phyloP scores from a whole-genome alignment of 2,797 vertebrate species.

The Bovichtus variegatus region DNA sequence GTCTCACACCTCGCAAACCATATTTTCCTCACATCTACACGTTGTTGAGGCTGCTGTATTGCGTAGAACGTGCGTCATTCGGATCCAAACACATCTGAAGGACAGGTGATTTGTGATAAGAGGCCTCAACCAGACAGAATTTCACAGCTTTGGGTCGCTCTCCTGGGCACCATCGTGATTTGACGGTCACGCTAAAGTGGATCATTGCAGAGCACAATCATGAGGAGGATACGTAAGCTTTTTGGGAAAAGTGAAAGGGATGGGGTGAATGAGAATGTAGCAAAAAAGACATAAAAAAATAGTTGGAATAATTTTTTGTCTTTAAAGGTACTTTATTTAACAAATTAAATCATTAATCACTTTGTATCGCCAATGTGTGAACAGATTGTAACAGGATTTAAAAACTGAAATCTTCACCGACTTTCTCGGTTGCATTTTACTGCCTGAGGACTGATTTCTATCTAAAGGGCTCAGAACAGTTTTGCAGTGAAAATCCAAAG shows the following conservation, averaged over 20 bases:
- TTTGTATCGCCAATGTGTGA: background rate
- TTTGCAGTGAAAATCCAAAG: background rate
- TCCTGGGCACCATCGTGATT: slow-evolving; percentile 54
- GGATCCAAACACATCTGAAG: slow-evolving; percentile 69
- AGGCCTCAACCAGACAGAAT: slow-evolving; percentile 57
- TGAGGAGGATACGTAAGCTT: slow-evolving; percentile 31
- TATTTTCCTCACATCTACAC: slow-evolving; percentile 73
- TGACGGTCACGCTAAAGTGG: slow-evolving; percentile 67
- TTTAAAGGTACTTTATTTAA: background rate
- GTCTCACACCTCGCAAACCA: slow-evolving; percentile 54
- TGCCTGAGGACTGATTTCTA: background rate
- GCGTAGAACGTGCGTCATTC: slow-evolving; percentile 74
- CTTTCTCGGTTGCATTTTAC: background rate
- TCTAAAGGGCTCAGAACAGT: background rate
- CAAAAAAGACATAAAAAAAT: slow-evolving; percentile 11
- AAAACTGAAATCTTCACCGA: too few species aligned
- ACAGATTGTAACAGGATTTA: background rate
- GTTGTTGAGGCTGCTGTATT: slow-evolving; percentile 64
- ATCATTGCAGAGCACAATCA: slow-evolving; percentile 67
- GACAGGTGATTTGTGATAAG: slow-evolving; percentile 79
- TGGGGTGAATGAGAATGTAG: background rate
- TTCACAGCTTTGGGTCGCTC: slow-evolving; percentile 63
- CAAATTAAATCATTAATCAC: background rate
- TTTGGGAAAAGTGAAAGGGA: background rate
- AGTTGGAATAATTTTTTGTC: background rate